phyloP scores from a whole-genome alignment of 2,888 invertebrate genomes.

The Synergus itoensis region DNA sequence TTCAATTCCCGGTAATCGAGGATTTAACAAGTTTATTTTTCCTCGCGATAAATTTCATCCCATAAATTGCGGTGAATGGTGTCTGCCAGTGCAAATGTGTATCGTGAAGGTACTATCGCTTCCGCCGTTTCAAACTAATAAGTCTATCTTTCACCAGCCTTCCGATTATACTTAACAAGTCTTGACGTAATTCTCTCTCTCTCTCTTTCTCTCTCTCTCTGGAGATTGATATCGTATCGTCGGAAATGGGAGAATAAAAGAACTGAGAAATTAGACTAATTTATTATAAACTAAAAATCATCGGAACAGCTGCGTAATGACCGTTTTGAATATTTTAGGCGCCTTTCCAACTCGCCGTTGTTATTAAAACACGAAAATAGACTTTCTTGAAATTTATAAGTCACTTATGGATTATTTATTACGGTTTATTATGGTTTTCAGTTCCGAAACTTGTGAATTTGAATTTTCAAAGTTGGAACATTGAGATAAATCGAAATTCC shows the following conservation, averaged over 20 bases:
- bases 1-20: conserved; percentile 31
- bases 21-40: conserved; percentile 32
- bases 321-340: background rate
- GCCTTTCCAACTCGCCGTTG: background rate
- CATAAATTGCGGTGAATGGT: conserved; percentile 2
- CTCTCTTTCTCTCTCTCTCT: background rate
- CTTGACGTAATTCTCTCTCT: background rate
- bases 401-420: background rate
- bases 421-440: background rate
- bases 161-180: background rate
- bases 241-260: background rate
- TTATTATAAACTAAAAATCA: background rate
- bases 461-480: background rate
- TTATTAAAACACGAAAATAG: conserved; percentile 16
- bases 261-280: background rate
- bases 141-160: background rate
- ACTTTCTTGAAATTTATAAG: background rate
- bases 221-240: background rate
- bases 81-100: conserved; percentile 14
- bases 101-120: conserved; percentile 13
- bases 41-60: conserved; percentile 3
- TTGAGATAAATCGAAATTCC: background rate
- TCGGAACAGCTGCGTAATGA: conserved; percentile 2
- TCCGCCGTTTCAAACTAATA: conserved; percentile 18
- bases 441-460: background rate